These are phyloP conservation scores for Morphnarchus princeps DNA, from an alignment of 2,113 vertebrate species.

Conservation along the genomic window DNA sequence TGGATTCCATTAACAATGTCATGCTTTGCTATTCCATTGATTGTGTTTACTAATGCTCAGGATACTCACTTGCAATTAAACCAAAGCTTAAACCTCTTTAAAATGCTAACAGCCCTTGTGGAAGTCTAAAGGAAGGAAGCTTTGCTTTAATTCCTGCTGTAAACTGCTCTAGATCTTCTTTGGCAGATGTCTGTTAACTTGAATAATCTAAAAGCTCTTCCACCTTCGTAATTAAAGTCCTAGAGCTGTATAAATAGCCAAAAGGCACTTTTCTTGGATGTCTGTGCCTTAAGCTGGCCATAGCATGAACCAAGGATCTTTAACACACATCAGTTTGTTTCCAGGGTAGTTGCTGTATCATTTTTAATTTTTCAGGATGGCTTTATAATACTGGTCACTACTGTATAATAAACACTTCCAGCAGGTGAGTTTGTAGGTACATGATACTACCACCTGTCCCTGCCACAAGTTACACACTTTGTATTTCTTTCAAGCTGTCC, in stretches of 20 bases:
- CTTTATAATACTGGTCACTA: not conserved
- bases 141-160: constrained; percentile 45
- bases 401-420: not conserved
- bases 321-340: not conserved
- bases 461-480: not conserved
- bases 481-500: not conserved
- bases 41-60: not conserved
- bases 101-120: not conserved
- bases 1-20: not conserved
- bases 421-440: not conserved
- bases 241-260: not conserved
- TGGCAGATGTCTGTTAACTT: not conserved
- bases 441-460: not conserved
- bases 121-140: not conserved
- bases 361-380: not conserved
- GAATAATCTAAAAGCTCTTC: not conserved
- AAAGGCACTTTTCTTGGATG: not conserved
- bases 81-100: constrained; percentile 55
- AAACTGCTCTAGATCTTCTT: not conserved
- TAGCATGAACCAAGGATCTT: not conserved
- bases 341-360: not conserved
- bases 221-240: not conserved
- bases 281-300: not conserved
- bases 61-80: constrained; percentile 32
- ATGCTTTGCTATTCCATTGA: not conserved